Conservation (phyloP, 1,140 invertebrate genomes). For the Zaprionus africanus region DNA sequence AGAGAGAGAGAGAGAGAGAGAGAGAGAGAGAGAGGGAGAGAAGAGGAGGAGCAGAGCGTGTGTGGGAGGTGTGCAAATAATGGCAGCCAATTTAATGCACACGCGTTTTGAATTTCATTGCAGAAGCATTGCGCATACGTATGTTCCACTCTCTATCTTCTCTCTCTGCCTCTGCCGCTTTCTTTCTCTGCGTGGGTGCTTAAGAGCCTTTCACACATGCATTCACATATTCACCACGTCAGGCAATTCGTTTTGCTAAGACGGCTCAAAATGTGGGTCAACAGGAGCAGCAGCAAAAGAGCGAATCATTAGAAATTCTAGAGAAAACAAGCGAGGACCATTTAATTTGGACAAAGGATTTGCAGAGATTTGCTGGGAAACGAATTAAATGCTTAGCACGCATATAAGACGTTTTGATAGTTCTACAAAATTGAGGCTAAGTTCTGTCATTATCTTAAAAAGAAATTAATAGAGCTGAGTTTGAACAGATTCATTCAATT, state of each 20-base stretch:
- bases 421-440: neutral
- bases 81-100: conserved; percentile 57
- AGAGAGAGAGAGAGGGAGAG: conserved; percentile 22
- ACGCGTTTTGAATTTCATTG: conserved; percentile 75
- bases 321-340: neutral
- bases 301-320: conserved; percentile 14
- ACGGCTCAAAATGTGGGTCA: conserved; percentile 32
- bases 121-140: conserved; percentile 26
- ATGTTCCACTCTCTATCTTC: neutral
- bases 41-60: neutral
- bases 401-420: neutral
- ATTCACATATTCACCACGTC: neutral
- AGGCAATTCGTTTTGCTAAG: conserved; percentile 11
- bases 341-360: conserved; percentile 9
- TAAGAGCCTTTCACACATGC: neutral
- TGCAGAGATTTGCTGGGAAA: conserved; percentile 12
- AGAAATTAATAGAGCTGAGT: too few relatives aligned
- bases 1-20: neutral
- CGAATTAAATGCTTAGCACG: neutral
- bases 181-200: conserved; percentile 1
- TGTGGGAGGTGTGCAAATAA: conserved; percentile 26
- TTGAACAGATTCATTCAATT: too few relatives aligned
- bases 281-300: conserved; percentile 1
- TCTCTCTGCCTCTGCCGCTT: neutral
- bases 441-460: neutral